phyloP scores from a whole-genome alignment of 2,888 invertebrate genomes.

The Diarsia dahlii region DNA sequence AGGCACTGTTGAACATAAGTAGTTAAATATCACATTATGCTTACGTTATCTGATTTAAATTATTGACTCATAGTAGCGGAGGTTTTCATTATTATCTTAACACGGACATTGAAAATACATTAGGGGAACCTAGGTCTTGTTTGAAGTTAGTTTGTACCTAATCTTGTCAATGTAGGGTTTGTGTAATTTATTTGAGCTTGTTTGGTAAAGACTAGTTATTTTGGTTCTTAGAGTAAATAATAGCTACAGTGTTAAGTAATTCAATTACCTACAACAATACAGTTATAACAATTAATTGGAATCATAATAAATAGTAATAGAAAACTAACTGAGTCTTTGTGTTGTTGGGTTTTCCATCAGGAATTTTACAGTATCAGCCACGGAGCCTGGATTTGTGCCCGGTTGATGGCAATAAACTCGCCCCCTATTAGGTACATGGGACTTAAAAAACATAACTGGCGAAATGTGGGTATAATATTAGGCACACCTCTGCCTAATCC shows the following conservation, averaged over 20 bases:
- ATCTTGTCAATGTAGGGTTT: conserved; percentile 36
- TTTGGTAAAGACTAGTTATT: conserved; percentile 5
- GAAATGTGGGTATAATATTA: too few relatives aligned
- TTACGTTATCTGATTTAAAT: conserved; percentile 38
- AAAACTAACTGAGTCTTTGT: not conserved
- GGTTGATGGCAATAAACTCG: too few relatives aligned
- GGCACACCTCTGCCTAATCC: too few relatives aligned
- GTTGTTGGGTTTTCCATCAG: too few relatives aligned
- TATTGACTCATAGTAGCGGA: conserved; percentile 38
- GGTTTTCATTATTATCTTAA: conserved; percentile 58
- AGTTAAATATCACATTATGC: conserved; percentile 33
- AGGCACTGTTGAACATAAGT: conserved; percentile 10
- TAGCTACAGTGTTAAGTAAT: not conserved
- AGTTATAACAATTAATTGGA: not conserved
- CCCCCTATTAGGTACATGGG: too few relatives aligned
- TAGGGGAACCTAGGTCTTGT: conserved; percentile 42
- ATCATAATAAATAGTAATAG: not conserved
- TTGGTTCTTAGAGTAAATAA: conserved; percentile 6
- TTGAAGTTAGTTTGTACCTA: conserved; percentile 42
- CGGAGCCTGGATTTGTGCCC: too few relatives aligned
- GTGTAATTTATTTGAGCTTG: conserved; percentile 28
- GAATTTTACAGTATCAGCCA: too few relatives aligned
- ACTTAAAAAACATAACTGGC: too few relatives aligned
- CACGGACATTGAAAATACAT: conserved; percentile 60
- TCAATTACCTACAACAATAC: not conserved